Conservation (phyloP, 2,888 invertebrate genomes). For the Conus canariensis region DNA sequence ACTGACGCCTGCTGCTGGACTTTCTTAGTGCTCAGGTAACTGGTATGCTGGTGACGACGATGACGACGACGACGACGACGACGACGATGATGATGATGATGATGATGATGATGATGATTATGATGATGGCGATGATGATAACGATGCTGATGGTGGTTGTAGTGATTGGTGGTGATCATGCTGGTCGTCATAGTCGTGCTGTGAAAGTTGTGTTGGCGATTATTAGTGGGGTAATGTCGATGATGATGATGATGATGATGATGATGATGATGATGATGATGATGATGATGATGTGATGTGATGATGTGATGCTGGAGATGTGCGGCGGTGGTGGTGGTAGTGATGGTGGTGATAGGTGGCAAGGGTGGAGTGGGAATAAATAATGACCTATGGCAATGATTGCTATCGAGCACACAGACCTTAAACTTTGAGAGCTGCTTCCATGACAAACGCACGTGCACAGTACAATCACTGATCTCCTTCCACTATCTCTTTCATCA, state of each 20-base stretch:
- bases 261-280: background rate
- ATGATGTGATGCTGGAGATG: background rate
- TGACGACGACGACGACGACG: background rate
- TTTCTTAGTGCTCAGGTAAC: no score
- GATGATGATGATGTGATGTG: background rate
- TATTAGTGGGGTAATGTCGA: no score
- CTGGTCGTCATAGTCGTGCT: background rate
- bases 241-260: background rate
- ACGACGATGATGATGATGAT: background rate
- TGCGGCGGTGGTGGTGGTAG: background rate
- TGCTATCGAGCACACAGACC: no score
- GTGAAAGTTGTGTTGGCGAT: background rate
- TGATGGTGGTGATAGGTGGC: background rate
- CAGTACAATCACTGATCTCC: no score
- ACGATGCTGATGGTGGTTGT: background rate
- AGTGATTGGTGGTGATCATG: background rate
- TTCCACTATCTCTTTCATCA: no score
- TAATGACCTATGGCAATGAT: background rate
- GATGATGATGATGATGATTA: background rate
- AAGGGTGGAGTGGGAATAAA: background rate
- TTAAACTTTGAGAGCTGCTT: no score
- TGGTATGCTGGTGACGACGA: no score
- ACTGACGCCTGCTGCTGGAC: no score
- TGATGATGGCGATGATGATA: background rate
- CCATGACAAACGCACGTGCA: no score